phyloP scores from a whole-genome alignment of 2,888 invertebrate genomes.

The Cerastis rubricosa region DNA sequence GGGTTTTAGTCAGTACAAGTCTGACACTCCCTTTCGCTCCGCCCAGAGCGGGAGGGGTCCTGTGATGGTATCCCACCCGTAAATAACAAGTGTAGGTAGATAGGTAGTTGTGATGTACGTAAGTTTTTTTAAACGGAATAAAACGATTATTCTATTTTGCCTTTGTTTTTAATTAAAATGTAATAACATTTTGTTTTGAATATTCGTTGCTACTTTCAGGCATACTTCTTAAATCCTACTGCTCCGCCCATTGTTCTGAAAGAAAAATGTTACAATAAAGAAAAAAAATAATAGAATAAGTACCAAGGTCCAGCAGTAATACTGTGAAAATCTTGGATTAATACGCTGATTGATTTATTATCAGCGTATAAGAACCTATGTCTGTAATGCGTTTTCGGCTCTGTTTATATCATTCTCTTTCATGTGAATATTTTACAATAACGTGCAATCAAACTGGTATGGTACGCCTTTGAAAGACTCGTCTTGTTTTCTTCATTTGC shows the following conservation, averaged over 20 bases:
- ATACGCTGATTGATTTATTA: too few species aligned
- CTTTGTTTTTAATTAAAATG: background rate
- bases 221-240: slow-evolving; percentile 21
- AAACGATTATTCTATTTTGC: slow-evolving; percentile 6
- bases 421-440: too few species aligned
- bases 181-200: background rate
- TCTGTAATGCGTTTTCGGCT: background rate
- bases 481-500: background rate
- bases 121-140: background rate
- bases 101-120: background rate
- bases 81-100: too few species aligned
- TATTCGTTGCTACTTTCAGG: background rate
- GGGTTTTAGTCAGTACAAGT: too few species aligned
- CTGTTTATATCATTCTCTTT: background rate
- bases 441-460: background rate
- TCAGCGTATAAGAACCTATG: too few species aligned
- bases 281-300: background rate
- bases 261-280: background rate
- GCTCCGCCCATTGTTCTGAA: background rate
- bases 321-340: background rate
- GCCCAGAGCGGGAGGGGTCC: too few species aligned
- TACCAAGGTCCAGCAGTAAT: background rate
- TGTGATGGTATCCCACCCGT: too few species aligned
- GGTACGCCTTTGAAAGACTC: background rate
- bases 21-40: too few species aligned